These are phyloP conservation scores for Halcyon badia DNA, from an alignment of 2,797 vertebrate genomes.

Conservation along the genomic window DNA sequence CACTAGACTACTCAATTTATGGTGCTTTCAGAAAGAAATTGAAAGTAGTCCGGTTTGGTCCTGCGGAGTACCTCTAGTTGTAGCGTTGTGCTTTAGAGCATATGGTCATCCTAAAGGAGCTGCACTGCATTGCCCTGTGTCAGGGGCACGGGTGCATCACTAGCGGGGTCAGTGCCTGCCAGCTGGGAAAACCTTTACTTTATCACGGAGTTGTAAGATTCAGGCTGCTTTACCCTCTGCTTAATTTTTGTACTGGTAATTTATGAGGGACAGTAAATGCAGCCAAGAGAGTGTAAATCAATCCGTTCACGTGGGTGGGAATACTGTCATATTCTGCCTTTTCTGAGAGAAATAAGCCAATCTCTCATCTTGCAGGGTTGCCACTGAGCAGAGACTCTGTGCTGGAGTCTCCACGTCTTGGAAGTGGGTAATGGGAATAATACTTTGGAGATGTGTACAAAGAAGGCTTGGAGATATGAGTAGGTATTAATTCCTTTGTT, in stretches of 20 bases:
- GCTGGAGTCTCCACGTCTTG: not conserved
- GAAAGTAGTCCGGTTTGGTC: not conserved
- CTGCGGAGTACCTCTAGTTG: not conserved
- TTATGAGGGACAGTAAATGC: not conserved
- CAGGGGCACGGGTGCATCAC: not conserved
- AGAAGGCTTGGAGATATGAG: slow-evolving; percentile 1
- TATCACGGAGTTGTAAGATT: not conserved
- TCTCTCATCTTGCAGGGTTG: not conserved
- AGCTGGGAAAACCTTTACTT: not conserved
- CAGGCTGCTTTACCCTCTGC: not conserved
- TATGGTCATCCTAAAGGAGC: not conserved
- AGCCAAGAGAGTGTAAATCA: not conserved
- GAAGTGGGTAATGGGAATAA: not conserved
- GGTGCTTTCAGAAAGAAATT: not conserved
- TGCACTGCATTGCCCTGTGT: not conserved
- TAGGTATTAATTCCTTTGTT: not conserved
- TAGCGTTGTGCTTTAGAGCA: not conserved
- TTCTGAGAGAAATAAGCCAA: not conserved
- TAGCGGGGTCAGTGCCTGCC: not conserved
- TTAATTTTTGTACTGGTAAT: not conserved
- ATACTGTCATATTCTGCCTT: not conserved
- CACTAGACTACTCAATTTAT: not conserved
- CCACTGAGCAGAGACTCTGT: not conserved
- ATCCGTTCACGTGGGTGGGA: not conserved
- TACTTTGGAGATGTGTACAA: not conserved